Percentiles rank a stretch among this genome's conserved stretches.
phyloP scores from a whole-genome alignment of 2,888 invertebrate genomes.

The Selenia dentaria region DNA sequence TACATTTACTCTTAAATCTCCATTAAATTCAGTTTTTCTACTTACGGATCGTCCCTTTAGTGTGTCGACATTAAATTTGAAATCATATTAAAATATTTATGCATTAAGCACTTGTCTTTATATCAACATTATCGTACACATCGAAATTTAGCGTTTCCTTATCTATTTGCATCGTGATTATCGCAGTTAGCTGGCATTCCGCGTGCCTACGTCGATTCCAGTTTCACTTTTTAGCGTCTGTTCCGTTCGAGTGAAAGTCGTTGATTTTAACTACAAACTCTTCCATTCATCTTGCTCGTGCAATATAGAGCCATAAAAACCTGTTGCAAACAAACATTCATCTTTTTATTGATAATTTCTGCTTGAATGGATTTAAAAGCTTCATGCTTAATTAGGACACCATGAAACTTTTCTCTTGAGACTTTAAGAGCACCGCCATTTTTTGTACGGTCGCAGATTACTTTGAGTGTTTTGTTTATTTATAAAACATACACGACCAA shows the following conservation, averaged over 20 bases:
- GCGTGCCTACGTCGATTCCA: conserved; percentile 57
- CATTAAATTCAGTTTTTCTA: no score
- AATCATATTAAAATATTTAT: no score
- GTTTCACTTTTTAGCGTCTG: conserved; percentile 81
- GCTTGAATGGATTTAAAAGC: conserved; percentile 5
- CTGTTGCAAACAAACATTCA: conserved; percentile 18
- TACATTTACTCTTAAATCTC: no score
- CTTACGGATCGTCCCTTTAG: no score
- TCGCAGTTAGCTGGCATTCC: conserved; percentile 59
- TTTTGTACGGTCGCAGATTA: conserved; percentile 5
- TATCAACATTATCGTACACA: conserved; percentile 15
- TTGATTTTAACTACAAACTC: conserved; percentile 66
- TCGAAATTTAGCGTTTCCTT: conserved; percentile 32
- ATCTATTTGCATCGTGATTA: conserved; percentile 48
- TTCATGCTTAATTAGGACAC: conserved; percentile 29
- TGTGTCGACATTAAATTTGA: no score
- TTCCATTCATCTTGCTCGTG: conserved; percentile 67
- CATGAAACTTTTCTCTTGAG: conserved; percentile 16
- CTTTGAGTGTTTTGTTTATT: conserved; percentile 9
- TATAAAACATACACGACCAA: not conserved
- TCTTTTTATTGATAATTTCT: conserved; percentile 20
- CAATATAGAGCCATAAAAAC: conserved; percentile 39
- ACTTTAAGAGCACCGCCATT: conserved; percentile 5
- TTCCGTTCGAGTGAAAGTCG: conserved; percentile 69
- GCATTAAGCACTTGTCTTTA: no score